Conservation (phyloP, 1,140 invertebrate species). For the Sipha flava region DNA sequence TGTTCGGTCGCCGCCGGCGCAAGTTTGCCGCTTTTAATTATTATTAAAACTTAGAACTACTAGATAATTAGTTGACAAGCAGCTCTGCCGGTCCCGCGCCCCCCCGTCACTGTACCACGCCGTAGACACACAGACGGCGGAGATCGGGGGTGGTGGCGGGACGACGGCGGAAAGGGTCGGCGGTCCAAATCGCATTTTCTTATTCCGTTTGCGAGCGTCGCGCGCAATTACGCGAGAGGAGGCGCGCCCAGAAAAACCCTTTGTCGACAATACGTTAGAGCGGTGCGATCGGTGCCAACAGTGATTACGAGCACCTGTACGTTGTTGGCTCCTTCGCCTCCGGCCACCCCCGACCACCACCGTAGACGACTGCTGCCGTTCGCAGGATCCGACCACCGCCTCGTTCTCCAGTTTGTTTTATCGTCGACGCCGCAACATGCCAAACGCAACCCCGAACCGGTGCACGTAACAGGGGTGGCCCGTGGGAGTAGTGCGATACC, state of each 20-base stretch:
- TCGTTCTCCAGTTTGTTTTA: no score
- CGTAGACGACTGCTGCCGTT: background rate
- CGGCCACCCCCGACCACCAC: no score
- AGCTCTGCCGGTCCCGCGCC: background rate
- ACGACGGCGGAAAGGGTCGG: no score
- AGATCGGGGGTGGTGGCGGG: no score
- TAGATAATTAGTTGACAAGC: background rate
- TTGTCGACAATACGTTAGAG: background rate
- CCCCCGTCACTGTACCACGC: background rate
- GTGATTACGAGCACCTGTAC: constrained; percentile 23
- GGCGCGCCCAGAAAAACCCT: background rate
- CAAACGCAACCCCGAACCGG: background rate
- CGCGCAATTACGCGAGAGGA: background rate
- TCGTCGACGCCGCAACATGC: background rate
- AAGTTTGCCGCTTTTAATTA: constrained; percentile 15
- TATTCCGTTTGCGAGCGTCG: constrained; percentile 2
- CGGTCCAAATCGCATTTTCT: constrained; percentile 16
- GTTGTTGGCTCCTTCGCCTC: background rate
- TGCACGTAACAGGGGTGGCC: no score
- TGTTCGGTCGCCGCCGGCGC: background rate
- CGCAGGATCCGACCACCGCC: no score
- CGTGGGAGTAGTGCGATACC: no score
- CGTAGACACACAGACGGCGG: no score
- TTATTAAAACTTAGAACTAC: constrained; percentile 18
- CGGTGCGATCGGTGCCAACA: background rate